Conservation (phyloP, 2,113 vertebrate genomes). For the Ardeotis arabs region DNA sequence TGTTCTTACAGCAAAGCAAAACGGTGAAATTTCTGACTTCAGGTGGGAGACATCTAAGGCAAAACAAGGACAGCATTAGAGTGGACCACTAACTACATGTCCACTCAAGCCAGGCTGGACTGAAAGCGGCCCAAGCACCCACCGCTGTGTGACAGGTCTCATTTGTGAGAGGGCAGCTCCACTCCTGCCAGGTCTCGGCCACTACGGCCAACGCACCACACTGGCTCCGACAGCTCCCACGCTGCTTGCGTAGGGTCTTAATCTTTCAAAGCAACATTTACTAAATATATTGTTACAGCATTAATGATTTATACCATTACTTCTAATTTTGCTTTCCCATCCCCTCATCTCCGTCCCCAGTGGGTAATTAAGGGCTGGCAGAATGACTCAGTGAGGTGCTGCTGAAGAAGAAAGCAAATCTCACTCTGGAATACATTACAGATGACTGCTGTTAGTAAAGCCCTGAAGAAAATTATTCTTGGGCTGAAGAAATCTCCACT, state of each 20-base stretch:
- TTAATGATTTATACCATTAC: neutral
- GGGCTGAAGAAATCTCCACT: neutral
- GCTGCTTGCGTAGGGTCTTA: neutral
- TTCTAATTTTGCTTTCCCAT: neutral
- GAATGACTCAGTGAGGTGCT: neutral
- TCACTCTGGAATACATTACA: neutral
- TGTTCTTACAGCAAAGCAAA: neutral
- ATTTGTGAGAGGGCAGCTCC: neutral
- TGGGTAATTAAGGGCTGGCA: neutral
- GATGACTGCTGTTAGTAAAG: neutral
- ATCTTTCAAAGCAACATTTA: neutral
- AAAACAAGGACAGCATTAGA: neutral
- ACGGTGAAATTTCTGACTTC: neutral
- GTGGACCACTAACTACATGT: neutral
- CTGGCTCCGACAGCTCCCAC: fast-evolving
- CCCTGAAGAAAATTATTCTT: neutral
- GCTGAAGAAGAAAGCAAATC: neutral
- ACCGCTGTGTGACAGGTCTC: fast-evolving
- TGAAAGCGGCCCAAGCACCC: neutral
- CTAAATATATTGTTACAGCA: neutral
- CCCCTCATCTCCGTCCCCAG: neutral
- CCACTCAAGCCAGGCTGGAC: neutral
- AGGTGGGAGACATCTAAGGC: neutral
- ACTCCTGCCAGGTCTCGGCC: neutral
- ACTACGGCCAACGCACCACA: fast-evolving